A percentile compares a stretch with the other conserved stretches of the same genome.
phyloP scores from a whole-genome alignment of 2,113 vertebrate species.

The Forbesichthys papilliferus region DNA sequence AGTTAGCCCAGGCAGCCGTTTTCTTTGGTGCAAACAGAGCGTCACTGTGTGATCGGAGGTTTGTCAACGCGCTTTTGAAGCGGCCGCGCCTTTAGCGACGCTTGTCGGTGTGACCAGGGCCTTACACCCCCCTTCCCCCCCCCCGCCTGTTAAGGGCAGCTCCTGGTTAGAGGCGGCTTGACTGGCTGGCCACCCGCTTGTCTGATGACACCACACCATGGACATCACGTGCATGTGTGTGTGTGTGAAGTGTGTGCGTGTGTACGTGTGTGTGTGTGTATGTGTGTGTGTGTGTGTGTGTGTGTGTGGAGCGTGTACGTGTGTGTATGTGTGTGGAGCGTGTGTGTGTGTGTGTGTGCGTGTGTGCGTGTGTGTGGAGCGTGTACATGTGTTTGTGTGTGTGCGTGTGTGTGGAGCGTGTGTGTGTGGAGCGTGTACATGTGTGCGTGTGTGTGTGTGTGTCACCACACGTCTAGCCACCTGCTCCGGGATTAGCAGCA shows the following conservation, averaged over 20 bases:
- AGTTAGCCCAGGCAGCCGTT: too few species aligned
- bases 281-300: slow-evolving; percentile 8
- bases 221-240: neutral
- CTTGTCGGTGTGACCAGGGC: too few species aligned
- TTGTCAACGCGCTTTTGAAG: too few species aligned
- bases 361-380: slow-evolving; percentile 11
- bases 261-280: slow-evolving; percentile 36
- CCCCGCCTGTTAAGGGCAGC: slow-evolving; percentile 69
- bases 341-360: slow-evolving; percentile 2
- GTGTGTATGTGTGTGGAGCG: slow-evolving; percentile 45
- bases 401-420: slow-evolving; percentile 54
- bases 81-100: too few species aligned
- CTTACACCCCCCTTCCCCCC: slow-evolving; percentile 7
- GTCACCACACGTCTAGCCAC: slow-evolving; percentile 75
- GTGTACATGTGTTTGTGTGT: neutral
- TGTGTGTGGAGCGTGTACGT: slow-evolving; percentile 1
- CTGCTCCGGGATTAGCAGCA: slow-evolving; percentile 78
- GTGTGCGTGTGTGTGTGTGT: slow-evolving; percentile 46
- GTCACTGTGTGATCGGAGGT: too few species aligned
- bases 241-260: slow-evolving; percentile 15
- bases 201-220: neutral
- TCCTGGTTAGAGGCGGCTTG: slow-evolving; percentile 23
- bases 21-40: too few species aligned
- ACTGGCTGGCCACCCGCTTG: slow-evolving; percentile 26
- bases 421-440: slow-evolving; percentile 10